phyloP scores from a whole-genome alignment of 2,113 vertebrate species.

The Brienomyrus longianalis region DNA sequence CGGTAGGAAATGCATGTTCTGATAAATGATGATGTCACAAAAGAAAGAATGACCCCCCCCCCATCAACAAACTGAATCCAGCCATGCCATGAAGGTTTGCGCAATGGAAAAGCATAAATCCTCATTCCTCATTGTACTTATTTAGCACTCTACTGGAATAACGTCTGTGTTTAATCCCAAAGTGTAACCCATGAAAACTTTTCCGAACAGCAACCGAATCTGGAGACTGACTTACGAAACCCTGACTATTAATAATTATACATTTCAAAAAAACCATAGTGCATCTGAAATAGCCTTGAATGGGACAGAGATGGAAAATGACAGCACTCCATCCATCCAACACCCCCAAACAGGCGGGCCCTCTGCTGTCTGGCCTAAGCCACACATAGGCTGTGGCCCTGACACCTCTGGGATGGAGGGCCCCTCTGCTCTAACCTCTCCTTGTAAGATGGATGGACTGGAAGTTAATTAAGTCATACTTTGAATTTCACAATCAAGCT shows the following conservation, averaged over 20 bases:
- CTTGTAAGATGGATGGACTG: background rate
- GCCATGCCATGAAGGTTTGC: background rate
- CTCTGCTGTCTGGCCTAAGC: background rate
- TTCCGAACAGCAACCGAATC: background rate
- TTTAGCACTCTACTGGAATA: background rate
- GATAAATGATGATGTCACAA: constrained; percentile 3
- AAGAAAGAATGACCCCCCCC: background rate
- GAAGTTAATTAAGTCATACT: background rate
- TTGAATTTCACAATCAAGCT: background rate
- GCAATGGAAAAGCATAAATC: background rate
- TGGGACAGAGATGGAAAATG: background rate
- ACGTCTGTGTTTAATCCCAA: background rate
- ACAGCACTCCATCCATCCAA: background rate
- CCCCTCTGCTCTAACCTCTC: background rate
- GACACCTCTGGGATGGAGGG: background rate
- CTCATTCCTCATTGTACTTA: background rate
- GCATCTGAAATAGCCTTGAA: background rate
- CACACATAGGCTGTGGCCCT: background rate
- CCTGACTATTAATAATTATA: background rate
- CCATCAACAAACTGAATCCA: background rate
- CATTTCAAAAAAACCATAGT: background rate
- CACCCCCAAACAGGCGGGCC: background rate
- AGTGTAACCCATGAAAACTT: background rate
- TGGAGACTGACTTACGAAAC: background rate
- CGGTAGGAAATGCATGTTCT: background rate